Evolutionary conservation across 2,888 invertebrate species (phyloP).

Genomic region (Metalampra italica): DNA sequence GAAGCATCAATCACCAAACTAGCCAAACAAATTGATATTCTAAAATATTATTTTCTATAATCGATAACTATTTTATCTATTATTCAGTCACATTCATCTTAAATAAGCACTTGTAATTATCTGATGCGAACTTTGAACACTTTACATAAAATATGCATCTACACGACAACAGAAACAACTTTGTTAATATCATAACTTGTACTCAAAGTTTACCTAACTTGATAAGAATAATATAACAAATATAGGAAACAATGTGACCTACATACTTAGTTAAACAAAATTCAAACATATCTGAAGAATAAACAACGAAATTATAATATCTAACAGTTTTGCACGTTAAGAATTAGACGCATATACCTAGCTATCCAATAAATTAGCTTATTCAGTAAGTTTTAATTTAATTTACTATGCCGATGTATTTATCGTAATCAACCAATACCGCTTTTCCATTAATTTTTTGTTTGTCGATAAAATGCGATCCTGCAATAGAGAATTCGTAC

Average conservation of each 20-base stretch:
- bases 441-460: background rate
- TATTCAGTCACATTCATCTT: conserved; percentile 73
- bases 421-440: conserved; percentile 1
- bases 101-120: conserved; percentile 49
- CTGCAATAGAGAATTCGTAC: conserved; percentile 1
- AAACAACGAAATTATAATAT: background rate
- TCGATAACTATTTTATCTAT: conserved; percentile 49
- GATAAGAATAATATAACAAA: background rate
- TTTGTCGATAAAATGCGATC: background rate
- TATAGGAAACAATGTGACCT: background rate
- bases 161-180: conserved; percentile 4
- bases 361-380: conserved; percentile 10
- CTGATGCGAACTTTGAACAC: conserved; percentile 55
- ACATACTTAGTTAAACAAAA: background rate
- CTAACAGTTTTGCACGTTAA: background rate
- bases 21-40: conserved; percentile 30
- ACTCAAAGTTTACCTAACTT: conserved; percentile 7
- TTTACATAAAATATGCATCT: conserved; percentile 20
- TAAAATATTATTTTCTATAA: conserved; percentile 20
- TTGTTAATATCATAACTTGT: conserved; percentile 5
- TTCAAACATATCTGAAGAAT: background rate
- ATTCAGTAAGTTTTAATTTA: conserved; percentile 5
- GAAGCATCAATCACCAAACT: conserved; percentile 19
- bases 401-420: background rate
- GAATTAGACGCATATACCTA: conserved; percentile 11